Evolutionary conservation across 2,888 invertebrate genomes (phyloP).

Genomic region (Mongoloraphidia duomilia): DNA sequence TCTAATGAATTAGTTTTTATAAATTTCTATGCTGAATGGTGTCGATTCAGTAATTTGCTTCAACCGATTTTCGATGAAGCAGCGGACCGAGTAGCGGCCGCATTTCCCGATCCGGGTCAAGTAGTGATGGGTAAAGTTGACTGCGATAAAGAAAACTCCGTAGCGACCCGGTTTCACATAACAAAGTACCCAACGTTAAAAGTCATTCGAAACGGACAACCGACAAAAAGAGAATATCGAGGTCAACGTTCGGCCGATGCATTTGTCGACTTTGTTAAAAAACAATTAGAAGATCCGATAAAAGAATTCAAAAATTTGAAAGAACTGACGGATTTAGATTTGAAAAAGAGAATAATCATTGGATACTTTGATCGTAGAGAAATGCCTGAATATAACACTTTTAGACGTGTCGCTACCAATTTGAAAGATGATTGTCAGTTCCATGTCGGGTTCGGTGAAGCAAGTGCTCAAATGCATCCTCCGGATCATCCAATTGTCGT

Average conservation of each 20-base stretch:
- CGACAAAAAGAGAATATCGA: slow-evolving; percentile 81
- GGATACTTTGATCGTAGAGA: slow-evolving; percentile 79
- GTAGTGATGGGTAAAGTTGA: slow-evolving; percentile 94
- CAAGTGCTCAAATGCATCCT: slow-evolving; percentile 72
- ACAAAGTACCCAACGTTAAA: slow-evolving; percentile 98
- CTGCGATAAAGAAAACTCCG: slow-evolving; percentile 80
- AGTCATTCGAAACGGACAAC: slow-evolving; percentile 77
- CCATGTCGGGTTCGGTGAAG: slow-evolving; percentile 78
- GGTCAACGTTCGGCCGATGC: slow-evolving; percentile 84
- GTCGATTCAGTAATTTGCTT: slow-evolving; percentile 93
- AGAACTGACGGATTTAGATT: slow-evolving; percentile 60
- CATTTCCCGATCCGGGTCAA: slow-evolving; percentile 65
- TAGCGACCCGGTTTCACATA: slow-evolving; percentile 87
- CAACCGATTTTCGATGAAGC: slow-evolving; percentile 95
- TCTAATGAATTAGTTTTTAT: slow-evolving; percentile 94
- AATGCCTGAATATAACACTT: slow-evolving; percentile 64
- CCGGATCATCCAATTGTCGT: slow-evolving; percentile 69
- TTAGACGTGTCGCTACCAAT: slow-evolving; percentile 69
- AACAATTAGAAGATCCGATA: slow-evolving; percentile 78
- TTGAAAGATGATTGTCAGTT: slow-evolving; percentile 94
- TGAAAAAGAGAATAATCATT: slow-evolving; percentile 72
- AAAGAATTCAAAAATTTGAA: slow-evolving; percentile 58
- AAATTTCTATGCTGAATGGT: slow-evolving; percentile 99
- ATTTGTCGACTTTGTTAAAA: slow-evolving; percentile 73
- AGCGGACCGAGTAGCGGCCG: slow-evolving; percentile 66